Percentiles rank a stretch among this genome's conserved stretches.
Evolutionary conservation across 1,140 invertebrate genomes (phyloP).

Genomic region (Ganaspis sp.): DNA sequence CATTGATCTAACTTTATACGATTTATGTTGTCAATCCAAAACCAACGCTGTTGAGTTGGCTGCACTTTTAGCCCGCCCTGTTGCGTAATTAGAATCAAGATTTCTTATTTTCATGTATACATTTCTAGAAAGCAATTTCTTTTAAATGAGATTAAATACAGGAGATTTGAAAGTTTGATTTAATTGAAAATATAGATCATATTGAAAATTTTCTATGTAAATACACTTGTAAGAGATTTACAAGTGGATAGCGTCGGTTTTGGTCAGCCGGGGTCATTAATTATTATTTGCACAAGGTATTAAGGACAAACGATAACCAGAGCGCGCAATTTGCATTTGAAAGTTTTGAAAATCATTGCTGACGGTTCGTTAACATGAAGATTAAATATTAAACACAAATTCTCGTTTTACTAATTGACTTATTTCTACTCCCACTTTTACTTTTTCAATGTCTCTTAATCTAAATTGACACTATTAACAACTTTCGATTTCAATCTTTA

Average conservation of each 20-base stretch:
- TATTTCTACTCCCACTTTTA: not conserved
- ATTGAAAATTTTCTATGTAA: not conserved
- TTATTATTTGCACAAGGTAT: slow-evolving; percentile 11
- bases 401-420: not conserved
- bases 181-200: not conserved
- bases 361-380: not conserved
- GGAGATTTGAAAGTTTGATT: slow-evolving; percentile 2
- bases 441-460: not conserved
- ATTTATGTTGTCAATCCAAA: too few species aligned
- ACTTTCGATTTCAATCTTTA: not conserved
- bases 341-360: not conserved
- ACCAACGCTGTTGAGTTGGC: too few species aligned
- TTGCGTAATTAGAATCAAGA: not conserved
- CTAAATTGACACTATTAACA: not conserved
- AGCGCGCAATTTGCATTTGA: not conserved
- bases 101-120: not conserved
- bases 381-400: not conserved
- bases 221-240: not conserved
- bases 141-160: not conserved
- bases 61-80: too few species aligned
- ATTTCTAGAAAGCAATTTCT: slow-evolving; percentile 1
- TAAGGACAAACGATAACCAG: not conserved
- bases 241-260: not conserved
- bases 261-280: slow-evolving; percentile 23
- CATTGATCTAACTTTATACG: too few species aligned